A percentile compares a stretch with the other conserved stretches of the same genome.
Evolutionary conservation across 2,113 vertebrate genomes (phyloP).

Genomic region (Pygoscelis adeliae): DNA sequence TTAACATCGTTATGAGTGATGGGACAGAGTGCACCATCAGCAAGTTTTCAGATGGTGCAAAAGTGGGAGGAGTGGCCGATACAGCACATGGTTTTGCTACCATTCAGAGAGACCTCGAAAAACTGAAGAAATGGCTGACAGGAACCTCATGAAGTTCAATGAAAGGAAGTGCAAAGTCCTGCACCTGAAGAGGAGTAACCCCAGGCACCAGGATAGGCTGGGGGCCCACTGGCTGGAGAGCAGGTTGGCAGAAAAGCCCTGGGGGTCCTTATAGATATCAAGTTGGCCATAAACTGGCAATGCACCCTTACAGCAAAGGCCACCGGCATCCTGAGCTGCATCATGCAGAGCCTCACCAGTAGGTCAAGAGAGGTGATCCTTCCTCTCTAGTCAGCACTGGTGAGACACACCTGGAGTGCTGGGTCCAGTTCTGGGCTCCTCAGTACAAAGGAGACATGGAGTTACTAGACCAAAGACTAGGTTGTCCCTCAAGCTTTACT

Average conservation of each 20-base stretch:
- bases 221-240: fast-evolving
- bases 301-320: not conserved
- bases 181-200: not conserved
- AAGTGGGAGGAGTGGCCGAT: not conserved
- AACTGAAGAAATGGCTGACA: not conserved
- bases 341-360: not conserved
- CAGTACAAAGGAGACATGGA: not conserved
- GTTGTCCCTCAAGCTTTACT: not conserved
- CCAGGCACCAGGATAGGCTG: not conserved
- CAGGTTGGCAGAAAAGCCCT: not conserved
- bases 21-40: not conserved
- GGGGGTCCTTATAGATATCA: fast-evolving
- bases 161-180: not conserved
- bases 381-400: not conserved
- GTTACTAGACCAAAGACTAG: not conserved
- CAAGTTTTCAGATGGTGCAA: not conserved
- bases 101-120: not conserved
- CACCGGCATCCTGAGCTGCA: not conserved
- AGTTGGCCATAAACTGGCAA: fast-evolving
- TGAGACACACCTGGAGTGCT: not conserved
- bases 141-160: not conserved
- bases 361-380: not conserved
- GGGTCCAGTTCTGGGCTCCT: not conserved
- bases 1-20: not conserved
- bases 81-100: not conserved